phyloP scores from a whole-genome alignment of 2,888 invertebrate species.

The Romanomermis culicivorax region DNA sequence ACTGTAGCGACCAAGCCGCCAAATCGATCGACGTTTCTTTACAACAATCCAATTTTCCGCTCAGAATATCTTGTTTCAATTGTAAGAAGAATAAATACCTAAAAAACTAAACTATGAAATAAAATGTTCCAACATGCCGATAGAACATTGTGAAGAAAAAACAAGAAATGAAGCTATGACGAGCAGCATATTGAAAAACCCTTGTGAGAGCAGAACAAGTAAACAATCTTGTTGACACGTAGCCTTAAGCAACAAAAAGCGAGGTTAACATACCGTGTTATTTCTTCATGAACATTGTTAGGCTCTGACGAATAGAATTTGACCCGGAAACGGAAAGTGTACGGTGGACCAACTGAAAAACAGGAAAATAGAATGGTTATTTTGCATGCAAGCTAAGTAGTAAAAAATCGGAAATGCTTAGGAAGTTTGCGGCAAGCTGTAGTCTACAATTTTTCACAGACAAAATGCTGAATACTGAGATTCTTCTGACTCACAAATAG shows the following conservation, averaged over 20 bases:
- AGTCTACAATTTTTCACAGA: no score
- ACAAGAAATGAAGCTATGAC: not conserved
- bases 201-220: no score
- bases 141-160: no score
- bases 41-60: slow-evolving; percentile 69
- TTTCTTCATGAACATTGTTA: slow-evolving; percentile 78
- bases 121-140: not conserved
- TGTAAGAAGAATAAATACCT: slow-evolving; percentile 90
- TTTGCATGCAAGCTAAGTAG: no score
- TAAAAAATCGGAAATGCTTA: no score
- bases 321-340: slow-evolving; percentile 75
- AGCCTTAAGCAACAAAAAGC: not conserved
- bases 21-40: slow-evolving; percentile 67
- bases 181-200: slow-evolving; percentile 2
- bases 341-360: slow-evolving; percentile 75
- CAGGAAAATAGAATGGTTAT: slow-evolving; percentile 4
- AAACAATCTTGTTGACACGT: no score
- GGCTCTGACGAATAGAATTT: slow-evolving; percentile 99
- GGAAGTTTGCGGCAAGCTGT: no score
- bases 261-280: slow-evolving; percentile 55
- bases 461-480: no score
- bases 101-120: slow-evolving; percentile 17
- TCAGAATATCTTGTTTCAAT: slow-evolving; percentile 77
- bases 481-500: no score
- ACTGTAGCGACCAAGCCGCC: slow-evolving; percentile 74